Base-by-base conservation (phyloP, 2,888 invertebrate genomes). In the Philonicus albiceps region DNA sequence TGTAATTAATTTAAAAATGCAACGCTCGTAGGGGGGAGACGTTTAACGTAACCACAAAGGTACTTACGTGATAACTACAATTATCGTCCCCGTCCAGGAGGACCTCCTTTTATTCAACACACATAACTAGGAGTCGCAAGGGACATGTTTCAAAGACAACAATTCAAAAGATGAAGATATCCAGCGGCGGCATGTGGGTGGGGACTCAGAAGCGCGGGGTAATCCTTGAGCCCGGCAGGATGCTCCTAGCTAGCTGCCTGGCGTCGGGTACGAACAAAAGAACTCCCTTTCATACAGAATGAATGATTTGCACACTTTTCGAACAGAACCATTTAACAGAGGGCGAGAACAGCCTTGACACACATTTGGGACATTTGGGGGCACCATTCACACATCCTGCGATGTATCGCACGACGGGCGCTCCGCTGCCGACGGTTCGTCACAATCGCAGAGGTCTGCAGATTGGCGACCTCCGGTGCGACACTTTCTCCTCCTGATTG, bases 241-340 rank as follows among this genome's bases (percentile, higher is more conserved):
- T 81, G 55, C 55, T 81, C 27, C 31, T 16, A 81, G 55, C 40
- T 81, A 37, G 37, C 37, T 37, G 30, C 80, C 43, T 76, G 37
- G 64, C 31, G 81, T 55, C 49, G 30, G 55, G 6, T 49, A 37
- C 34, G 53, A 81, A 78, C 78, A 78, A 78, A 78, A 78, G 78
- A 78, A 64, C 64, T 81, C 81, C 55, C 55, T 73, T 73, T 40
- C 37, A 37, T 27, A 43, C 27, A 55, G 73, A 84, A 64, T 31
- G 73, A 84, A 40, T 19, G n/a, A 84, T 72, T 73, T 84, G 43
- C 73, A 84, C 84, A 84, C 84, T 84, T 84, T 84, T 64, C n/a
- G 64, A 84, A 84, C 84, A 73, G 34, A 84, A 84, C 73, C 84
- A 84, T 73, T 84, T 84, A 72, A 84, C 84, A 84, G 11, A 84